Base-by-base conservation (phyloP, 2,888 invertebrate species). In the Vannuccia rotundouncinata region DNA sequence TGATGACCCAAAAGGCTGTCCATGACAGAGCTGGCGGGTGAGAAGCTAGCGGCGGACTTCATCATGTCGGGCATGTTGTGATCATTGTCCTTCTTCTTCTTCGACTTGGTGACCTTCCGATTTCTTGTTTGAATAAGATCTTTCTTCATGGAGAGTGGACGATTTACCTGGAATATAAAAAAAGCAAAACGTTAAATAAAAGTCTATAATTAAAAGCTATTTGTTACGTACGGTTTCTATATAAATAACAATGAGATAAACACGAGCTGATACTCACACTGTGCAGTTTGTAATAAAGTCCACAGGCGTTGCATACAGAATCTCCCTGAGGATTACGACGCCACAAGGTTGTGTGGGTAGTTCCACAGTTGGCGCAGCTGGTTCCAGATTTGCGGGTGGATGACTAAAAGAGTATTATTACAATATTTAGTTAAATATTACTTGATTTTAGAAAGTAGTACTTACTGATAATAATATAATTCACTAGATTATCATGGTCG, bases 291-390 rank as follows among this genome's bases (percentile, higher is more conserved):
- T 88, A 98, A 90, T 98, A 98, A 27, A 98, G 92, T 0, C 98
- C 98, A 88, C 98, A 98, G 29, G 98, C 98, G 89, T 98, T 98
- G 90, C 98, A 98, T 31, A 99, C 98, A 0, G 97, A 94, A 88
- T 98, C 96, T 17, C 98, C 98, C 84, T 92, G 90, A 82, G 92
- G 90, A 90, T 98, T 98, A 83, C 98, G 91, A 81, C 98, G 91
- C 98, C 99, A 99, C 83, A 99, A 90, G 13, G 98, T 96, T 31
- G 98, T 99, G 78, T 92, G 92, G 74, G 90, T 91, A 2, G 98
- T 97, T 84, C 91, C 91, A 89, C 98, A 99, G 90, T 99, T 99
- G 84, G 95, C 94, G 89, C 98, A 99, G 79, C 91, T 89, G 85
- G 94, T 90, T 83, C 95, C 95, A 74, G 92, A 91, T 83, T 95